phyloP scores from a whole-genome alignment of 2,888 invertebrate species.

The Osmoderma eremita region DNA sequence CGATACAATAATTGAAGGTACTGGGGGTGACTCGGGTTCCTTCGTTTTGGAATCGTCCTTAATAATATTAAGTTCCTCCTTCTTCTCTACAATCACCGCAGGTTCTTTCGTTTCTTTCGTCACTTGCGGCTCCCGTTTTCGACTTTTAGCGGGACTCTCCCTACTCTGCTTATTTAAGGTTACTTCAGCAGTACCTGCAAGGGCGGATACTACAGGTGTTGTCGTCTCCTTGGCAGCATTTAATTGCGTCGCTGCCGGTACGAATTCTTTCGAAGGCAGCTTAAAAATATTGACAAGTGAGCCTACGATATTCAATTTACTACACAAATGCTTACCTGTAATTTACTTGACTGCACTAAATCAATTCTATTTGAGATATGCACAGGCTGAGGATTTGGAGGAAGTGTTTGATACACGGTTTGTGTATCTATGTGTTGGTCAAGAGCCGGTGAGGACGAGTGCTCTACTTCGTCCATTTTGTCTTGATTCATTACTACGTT shows the following conservation, averaged over 20 bases:
- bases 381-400: conserved; percentile 49
- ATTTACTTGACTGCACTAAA: conserved; percentile 60
- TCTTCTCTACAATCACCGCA: conserved; percentile 12
- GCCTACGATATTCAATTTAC: neutral
- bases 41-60: conserved; percentile 33
- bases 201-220: conserved; percentile 77
- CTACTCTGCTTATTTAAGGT: conserved; percentile 62
- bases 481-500: conserved; percentile 42
- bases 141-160: conserved; percentile 61
- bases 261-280: conserved; percentile 62
- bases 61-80: conserved; percentile 32
- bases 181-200: conserved; percentile 75
- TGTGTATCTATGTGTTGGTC: conserved; percentile 42
- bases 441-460: conserved; percentile 39
- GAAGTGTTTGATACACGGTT: conserved; percentile 43
- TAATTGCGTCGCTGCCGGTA: conserved; percentile 52
- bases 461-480: conserved; percentile 41
- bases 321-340: conserved; percentile 56
- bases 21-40: conserved; percentile 20
- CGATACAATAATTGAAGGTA: conserved; percentile 4
- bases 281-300: conserved; percentile 47
- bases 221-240: conserved; percentile 63
- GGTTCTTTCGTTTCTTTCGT: conserved; percentile 35
- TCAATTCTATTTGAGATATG: conserved; percentile 54
- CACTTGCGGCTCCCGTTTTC: conserved; percentile 52